These are phyloP conservation scores for Enteromius radiatus DNA, from an alignment of 2,797 vertebrate genomes.

Conservation along the genomic window DNA sequence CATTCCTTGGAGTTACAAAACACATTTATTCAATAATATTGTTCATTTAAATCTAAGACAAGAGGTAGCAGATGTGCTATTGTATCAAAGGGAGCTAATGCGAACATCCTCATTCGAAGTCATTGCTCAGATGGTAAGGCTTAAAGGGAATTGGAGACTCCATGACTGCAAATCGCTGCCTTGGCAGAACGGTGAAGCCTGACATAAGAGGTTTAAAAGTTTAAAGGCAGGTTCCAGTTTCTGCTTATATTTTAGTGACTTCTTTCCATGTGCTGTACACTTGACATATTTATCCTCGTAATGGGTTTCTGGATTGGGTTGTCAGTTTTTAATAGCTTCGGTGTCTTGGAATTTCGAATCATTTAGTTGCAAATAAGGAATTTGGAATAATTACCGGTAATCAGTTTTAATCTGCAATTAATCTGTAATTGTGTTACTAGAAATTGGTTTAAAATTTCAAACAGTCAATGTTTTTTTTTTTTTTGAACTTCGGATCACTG, in stretches of 20 bases:
- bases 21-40: not conserved
- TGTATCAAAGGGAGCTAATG: slow-evolving; percentile 18
- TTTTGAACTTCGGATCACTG: not conserved
- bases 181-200: slow-evolving; percentile 36
- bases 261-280: slow-evolving; percentile 10
- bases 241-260: slow-evolving; percentile 31
- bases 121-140: slow-evolving; percentile 32
- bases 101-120: slow-evolving; percentile 20
- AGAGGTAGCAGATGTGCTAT: not conserved
- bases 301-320: slow-evolving; percentile 16
- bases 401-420: slow-evolving; percentile 37
- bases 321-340: slow-evolving; percentile 3
- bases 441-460: slow-evolving; percentile 31
- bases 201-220: slow-evolving; percentile 56
- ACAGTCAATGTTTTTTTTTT: slow-evolving; percentile 1
- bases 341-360: not conserved
- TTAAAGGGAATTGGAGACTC: slow-evolving; percentile 30
- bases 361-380: slow-evolving; percentile 19
- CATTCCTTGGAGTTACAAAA: not conserved
- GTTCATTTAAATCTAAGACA: not conserved
- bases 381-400: slow-evolving; percentile 31
- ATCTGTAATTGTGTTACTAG: slow-evolving; percentile 21
- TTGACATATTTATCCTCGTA: slow-evolving; percentile 33
- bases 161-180: slow-evolving; percentile 36
- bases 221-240: slow-evolving; percentile 40